These are phyloP conservation scores for Aplodontia rufa DNA, from an alignment of 2,113 vertebrate genomes.

Conservation along the genomic window DNA sequence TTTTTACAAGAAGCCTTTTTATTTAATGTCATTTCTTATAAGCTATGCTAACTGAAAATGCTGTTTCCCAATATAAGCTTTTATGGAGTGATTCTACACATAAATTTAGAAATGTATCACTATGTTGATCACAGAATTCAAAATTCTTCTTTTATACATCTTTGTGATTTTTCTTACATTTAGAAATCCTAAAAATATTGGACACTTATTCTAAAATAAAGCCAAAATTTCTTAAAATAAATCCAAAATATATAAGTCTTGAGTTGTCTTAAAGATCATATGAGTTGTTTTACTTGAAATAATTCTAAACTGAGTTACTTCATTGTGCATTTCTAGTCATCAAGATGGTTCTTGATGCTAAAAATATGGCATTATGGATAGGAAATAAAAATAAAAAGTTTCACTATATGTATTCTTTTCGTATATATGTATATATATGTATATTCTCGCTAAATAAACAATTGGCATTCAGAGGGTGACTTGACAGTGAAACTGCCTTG, in stretches of 20 bases:
- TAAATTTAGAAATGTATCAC: not conserved
- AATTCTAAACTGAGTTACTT: not conserved
- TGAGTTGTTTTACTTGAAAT: not conserved
- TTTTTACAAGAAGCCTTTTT: not conserved
- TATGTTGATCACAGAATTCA: not conserved
- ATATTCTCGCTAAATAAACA: not conserved
- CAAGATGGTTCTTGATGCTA: not conserved
- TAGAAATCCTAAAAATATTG: not conserved
- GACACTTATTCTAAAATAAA: not conserved
- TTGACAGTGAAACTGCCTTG: not conserved
- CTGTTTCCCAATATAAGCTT: not conserved
- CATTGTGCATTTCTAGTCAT: not conserved
- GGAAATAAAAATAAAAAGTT: not conserved
- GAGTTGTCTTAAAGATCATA: not conserved
- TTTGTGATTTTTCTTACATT: not conserved
- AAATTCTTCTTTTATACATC: not conserved
- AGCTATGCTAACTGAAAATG: not conserved
- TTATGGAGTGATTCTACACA: not conserved
- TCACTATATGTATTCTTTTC: too few species aligned
- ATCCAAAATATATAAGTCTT: not conserved
- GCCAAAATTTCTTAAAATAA: not conserved
- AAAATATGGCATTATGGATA: not conserved
- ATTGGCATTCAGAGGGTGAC: not conserved
- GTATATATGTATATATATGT: too few species aligned
- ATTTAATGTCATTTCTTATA: not conserved